Evolutionary conservation across 2,888 invertebrate genomes (phyloP).

Genomic region (Parthenolecanium corni): DNA sequence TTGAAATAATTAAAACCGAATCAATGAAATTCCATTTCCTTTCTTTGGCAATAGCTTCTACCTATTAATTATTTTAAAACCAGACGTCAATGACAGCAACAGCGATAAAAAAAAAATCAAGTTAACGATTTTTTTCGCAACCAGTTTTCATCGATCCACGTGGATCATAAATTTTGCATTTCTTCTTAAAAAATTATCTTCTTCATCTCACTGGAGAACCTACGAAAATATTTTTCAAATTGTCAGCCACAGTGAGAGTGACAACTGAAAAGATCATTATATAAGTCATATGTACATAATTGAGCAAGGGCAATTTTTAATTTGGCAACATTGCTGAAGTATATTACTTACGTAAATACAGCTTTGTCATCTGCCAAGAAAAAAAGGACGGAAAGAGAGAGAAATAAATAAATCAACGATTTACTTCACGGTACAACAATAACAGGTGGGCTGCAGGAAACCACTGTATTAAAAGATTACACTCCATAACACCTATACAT

Average conservation of each 20-base stretch:
- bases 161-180: too few species aligned
- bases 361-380: background rate
- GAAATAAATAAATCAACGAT: slow-evolving; percentile 3
- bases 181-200: too few species aligned
- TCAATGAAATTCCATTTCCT: too few species aligned
- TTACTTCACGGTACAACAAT: slow-evolving; percentile 22
- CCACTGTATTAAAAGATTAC: slow-evolving; percentile 14
- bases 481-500: background rate
- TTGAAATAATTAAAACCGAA: too few species aligned
- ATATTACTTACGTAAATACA: background rate
- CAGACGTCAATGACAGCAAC: too few species aligned
- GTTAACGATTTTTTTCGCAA: too few species aligned
- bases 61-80: too few species aligned
- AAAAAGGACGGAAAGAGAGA: background rate
- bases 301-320: background rate
- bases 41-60: too few species aligned
- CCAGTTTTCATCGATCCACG: too few species aligned
- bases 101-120: too few species aligned
- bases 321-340: background rate
- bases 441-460: slow-evolving; percentile 20
- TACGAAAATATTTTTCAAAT: background rate
- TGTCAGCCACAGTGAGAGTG: background rate
- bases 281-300: background rate
- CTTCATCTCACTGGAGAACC: background rate
- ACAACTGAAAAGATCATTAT: background rate